A percentile compares a stretch with the other conserved stretches of the same genome.
Conservation (phyloP, 2,113 vertebrate species). For the Aldabrachelys gigantea region DNA sequence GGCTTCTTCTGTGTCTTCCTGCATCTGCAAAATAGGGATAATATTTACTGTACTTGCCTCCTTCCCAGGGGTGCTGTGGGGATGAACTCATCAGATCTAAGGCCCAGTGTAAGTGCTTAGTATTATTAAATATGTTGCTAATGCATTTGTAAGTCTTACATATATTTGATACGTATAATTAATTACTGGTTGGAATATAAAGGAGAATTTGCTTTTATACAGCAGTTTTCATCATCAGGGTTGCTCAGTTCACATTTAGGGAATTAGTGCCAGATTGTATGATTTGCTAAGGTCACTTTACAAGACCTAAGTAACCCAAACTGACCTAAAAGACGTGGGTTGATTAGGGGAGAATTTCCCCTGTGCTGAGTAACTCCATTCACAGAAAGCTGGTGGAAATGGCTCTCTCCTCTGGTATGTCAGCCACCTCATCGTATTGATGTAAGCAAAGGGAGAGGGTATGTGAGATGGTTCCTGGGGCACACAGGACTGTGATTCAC, state of each 20-base stretch:
- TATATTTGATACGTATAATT: conserved; percentile 34
- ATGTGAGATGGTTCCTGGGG: neutral
- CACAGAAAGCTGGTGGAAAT: neutral
- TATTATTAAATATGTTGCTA: neutral
- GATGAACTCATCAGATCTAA: neutral
- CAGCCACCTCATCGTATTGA: neutral
- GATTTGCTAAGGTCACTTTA: conserved; percentile 44
- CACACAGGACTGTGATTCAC: too few relatives aligned
- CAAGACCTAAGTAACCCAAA: conserved; percentile 26
- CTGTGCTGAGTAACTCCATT: neutral
- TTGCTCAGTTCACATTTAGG: neutral
- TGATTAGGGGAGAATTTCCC: neutral
- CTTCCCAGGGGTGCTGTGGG: neutral
- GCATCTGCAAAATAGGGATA: neutral
- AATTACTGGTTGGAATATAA: conserved; percentile 9
- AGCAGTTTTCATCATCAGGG: neutral
- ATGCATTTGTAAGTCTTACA: neutral
- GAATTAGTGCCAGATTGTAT: neutral
- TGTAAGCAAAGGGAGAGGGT: neutral
- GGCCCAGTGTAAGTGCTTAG: neutral
- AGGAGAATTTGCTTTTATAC: neutral
- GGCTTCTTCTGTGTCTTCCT: neutral
- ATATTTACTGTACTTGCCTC: neutral
- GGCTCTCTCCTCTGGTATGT: neutral
- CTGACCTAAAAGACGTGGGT: neutral